Conservation (phyloP, 2,113 vertebrate species). For the Plecotus auritus region DNA sequence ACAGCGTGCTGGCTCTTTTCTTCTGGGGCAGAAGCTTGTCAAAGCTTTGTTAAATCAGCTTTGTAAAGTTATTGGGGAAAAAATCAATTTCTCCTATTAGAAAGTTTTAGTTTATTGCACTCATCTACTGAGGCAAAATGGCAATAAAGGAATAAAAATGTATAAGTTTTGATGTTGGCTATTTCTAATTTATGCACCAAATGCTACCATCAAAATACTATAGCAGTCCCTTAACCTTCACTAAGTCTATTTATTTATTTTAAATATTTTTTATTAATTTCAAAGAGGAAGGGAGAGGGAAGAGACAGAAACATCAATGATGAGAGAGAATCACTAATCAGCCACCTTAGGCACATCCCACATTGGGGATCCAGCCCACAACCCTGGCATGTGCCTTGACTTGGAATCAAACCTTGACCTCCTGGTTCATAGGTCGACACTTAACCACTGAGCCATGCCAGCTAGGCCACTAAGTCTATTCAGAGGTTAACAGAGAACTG, state of each 20-base stretch:
- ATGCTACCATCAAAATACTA: neutral
- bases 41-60: neutral
- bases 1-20: neutral
- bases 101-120: neutral
- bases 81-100: neutral
- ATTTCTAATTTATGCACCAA: neutral
- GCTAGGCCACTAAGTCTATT: neutral
- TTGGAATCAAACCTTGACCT: too few species aligned
- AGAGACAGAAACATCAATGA: too few species aligned
- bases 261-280: too few species aligned
- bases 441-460: too few species aligned
- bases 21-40: neutral
- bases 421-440: too few species aligned
- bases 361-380: too few species aligned
- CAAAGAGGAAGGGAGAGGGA: too few species aligned
- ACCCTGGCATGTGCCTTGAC: too few species aligned
- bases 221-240: neutral
- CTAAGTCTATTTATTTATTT: too few species aligned
- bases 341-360: too few species aligned
- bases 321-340: too few species aligned
- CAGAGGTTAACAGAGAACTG: neutral
- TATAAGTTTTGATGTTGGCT: neutral
- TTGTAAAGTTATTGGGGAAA: neutral
- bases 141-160: slow-evolving; percentile 34
- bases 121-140: slow-evolving; percentile 10